These are phyloP conservation scores for Hirtodrosophila cameraria DNA, from an alignment of 2,888 invertebrate genomes.

Conservation along the genomic window DNA sequence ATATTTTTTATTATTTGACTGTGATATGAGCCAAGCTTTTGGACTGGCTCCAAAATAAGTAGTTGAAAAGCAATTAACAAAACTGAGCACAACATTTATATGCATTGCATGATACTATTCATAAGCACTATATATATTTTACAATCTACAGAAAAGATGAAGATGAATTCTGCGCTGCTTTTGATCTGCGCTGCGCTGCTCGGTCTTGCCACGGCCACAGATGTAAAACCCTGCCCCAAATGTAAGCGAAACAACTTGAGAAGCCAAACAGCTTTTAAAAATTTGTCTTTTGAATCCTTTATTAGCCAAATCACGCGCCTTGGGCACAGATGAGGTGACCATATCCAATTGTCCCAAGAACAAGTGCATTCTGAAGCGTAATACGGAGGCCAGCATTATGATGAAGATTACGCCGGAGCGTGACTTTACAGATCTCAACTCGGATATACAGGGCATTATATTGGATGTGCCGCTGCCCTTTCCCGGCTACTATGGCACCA, in stretches of 20 bases:
- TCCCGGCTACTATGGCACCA: conserved; percentile 89
- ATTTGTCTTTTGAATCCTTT: not conserved
- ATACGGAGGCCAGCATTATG: conserved; percentile 85
- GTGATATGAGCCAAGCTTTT: conserved; percentile 15
- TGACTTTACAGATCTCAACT: conserved; percentile 86
- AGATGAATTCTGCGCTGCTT: conserved; percentile 42
- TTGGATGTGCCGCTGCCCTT: conserved; percentile 89
- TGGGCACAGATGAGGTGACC: conserved; percentile 85
- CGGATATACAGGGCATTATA: conserved; percentile 87
- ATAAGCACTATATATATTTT: not conserved
- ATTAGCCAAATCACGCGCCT: conserved; percentile 84
- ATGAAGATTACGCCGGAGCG: conserved; percentile 87
- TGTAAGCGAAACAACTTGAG: conserved; percentile 57
- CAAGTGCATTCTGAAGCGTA: conserved; percentile 88
- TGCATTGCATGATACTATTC: not conserved
- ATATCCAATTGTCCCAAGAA: conserved; percentile 87
- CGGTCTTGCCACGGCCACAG: conserved; percentile 58
- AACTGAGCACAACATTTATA: conserved; percentile 11
- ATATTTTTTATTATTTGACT: conserved; percentile 12
- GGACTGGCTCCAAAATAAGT: conserved; percentile 36
- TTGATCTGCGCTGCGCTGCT: conserved; percentile 48
- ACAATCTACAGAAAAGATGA: conserved; percentile 46
- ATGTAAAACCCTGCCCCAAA: conserved; percentile 73
- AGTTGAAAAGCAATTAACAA: conserved; percentile 54
- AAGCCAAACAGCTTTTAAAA: no score